Evolutionary conservation across 2,888 invertebrate species (phyloP), one percentile per base, ranked within the genome.

Genomic region (Scaptomyza caliginosa): DNA sequence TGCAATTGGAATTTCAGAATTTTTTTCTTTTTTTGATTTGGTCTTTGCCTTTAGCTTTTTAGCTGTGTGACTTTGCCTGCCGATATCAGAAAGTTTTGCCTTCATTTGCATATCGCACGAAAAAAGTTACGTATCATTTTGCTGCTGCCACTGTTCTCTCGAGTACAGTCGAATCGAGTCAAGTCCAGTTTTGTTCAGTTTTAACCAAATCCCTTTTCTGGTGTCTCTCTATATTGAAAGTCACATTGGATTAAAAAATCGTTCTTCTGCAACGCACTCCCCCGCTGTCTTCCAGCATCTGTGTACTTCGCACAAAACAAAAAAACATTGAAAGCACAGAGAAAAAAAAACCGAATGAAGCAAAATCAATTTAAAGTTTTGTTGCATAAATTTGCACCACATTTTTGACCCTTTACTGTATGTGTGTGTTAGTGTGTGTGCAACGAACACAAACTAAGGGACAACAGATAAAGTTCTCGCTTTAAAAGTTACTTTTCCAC

Each of bases 311-410:
- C 30, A 43, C 7, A 43, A 16, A 26, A 42, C 7, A 63, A 73
- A 67, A 45, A 67, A 60, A 60, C n/a, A n/a, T n/a, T n/a, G n/a
- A n/a, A n/a, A n/a, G n/a, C n/a, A n/a, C n/a, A n/a, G n/a, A n/a
- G n/a, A n/a, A 60, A n/a, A 4, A 26, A 7, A 28, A 28, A 43
- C 70, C 69, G 62, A 64, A 46, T 46, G 16, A 24, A 24, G 57
- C 52, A 73, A 82, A 83, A 86, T 83, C 74, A 80, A 86, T 86
- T 86, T 83, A 83, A 83, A 83, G 70, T 83, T 83, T 83, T 73
- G 70, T 68, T 79, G 77, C 76, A 77, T 86, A 80, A 72, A 86
- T 83, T 85, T 85, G 70, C 79, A 77, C 59, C 66, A 69, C 63
- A 73, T 72, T 70, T 85, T 74, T 77, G 16, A 5, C 10, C 74